Evolutionary conservation across 2,113 vertebrate species (phyloP), one percentile per base, ranked within the genome.

Genomic region (human): DNA sequence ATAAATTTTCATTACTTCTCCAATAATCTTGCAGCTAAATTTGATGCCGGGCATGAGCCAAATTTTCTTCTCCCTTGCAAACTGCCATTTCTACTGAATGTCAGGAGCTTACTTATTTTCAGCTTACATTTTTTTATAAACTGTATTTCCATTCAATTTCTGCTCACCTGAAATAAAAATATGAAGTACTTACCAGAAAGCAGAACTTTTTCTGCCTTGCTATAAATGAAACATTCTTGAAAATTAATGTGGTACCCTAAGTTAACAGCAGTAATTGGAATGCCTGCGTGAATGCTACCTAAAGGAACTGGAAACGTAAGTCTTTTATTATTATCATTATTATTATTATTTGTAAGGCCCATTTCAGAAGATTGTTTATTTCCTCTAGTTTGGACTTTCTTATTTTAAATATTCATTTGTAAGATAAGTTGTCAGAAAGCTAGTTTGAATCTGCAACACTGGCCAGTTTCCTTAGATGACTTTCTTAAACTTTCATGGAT

Each of bases 61-160:
- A 93, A 86, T 94, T 96, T 95, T 96, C 87, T 79, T 97, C 73
- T 94, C n/a, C n/a, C 78, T 94, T 94, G 79, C 43, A 82, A 92
- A 17, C 59, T 98, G 64, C 76, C 94, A 90, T 96, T 96, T 98
- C 90, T 95, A 84, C 80, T 96, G 70, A 94, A 95, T 90, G 88
- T 95, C 96, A 97, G 89, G 38, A 90, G 66, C 30, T 96, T 85
- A 88, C 50, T 96, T 97, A 96, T 97, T 97, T 98, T 96, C n/a
- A 50, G 75, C 79, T 97, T 94, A 96, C 83, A 84, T 84, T 84
- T 96, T 96, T 96, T 97, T 96, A 92, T 88, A 57, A 95, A 92
- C 94, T 78, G 0, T 97, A 68, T 88, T 97, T 97, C 87, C 45
- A 97, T 96, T 96, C 79, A 76, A 92, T 90, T 96, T 97, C 55